phyloP scores from a whole-genome alignment of 92 coral and sea anemone genomes.

The Plumapathes pennacea region DNA sequence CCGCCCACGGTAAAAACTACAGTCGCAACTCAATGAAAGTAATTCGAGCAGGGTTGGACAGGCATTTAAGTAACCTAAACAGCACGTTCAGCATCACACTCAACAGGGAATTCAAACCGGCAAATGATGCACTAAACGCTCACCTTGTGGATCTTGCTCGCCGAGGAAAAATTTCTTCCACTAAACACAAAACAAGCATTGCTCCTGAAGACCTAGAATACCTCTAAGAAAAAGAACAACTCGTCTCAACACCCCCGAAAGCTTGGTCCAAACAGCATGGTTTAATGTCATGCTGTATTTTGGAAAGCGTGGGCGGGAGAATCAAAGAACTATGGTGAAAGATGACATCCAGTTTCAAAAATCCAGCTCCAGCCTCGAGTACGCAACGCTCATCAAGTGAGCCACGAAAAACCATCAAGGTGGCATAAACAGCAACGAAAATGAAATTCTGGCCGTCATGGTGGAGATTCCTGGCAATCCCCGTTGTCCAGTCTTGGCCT shows the following conservation, averaged over 20 bases:
- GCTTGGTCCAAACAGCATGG: conserved; percentile 49
- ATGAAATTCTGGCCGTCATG: conserved; percentile 9
- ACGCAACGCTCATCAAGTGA: no score
- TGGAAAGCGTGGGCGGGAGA: conserved; percentile 58
- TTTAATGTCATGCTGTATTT: conserved; percentile 43
- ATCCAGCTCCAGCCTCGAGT: no score
- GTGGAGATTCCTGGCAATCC: conserved; percentile 4
- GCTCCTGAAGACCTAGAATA: conserved; percentile 19
- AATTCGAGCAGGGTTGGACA: conserved; percentile 28
- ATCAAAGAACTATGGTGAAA: conserved; percentile 25
- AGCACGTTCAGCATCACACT: no score
- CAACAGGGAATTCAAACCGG: no score
- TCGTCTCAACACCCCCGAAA: conserved; percentile 25
- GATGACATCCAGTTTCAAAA: no score
- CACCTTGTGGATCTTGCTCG: conserved; percentile 18
- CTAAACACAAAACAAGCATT: conserved; percentile 29
- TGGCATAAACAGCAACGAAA: conserved; percentile 9
- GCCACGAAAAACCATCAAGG: no score
- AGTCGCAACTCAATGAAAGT: conserved; percentile 30
- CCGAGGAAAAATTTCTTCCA: conserved; percentile 25
- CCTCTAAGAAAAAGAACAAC: conserved; percentile 11
- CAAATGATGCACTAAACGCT: conserved; percentile 26
- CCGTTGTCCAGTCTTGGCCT: conserved; percentile 1
- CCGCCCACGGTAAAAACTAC: conserved; percentile 6
- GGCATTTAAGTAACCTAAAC: conserved; percentile 14